These are phyloP conservation scores for Hystrix brachyura DNA, from an alignment of 2,113 vertebrate species.

Conservation along the genomic window DNA sequence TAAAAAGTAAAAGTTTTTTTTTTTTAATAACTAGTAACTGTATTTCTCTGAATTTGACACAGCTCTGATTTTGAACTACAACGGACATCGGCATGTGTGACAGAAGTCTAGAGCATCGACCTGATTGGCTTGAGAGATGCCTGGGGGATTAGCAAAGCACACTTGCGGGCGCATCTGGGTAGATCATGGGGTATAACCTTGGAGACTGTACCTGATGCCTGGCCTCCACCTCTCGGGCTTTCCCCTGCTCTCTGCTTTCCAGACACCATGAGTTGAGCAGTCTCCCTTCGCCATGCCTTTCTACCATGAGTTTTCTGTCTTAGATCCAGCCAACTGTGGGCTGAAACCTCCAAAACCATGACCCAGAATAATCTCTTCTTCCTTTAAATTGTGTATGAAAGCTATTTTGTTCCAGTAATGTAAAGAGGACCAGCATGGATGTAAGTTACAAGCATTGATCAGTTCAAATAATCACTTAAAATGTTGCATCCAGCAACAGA, in stretches of 20 bases:
- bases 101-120: neutral
- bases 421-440: neutral
- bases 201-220: neutral
- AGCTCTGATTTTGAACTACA: neutral
- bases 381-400: neutral
- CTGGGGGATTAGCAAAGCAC: neutral
- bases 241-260: neutral
- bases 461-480: neutral
- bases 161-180: neutral
- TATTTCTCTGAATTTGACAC: slow-evolving; percentile 39
- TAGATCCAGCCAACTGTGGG: neutral
- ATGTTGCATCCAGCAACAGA: neutral
- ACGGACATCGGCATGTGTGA: neutral
- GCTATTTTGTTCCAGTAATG: neutral
- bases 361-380: neutral
- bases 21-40: neutral
- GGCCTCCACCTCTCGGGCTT: neutral
- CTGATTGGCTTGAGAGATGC: neutral
- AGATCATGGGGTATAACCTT: neutral
- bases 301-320: neutral
- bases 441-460: neutral
- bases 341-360: neutral
- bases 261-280: neutral
- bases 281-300: neutral
- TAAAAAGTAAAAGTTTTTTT: neutral